Percentiles rank a stretch among this genome's conserved stretches.
Evolutionary conservation across 2,888 invertebrate genomes (phyloP).

Genomic region (Eumacrocentrus americanus): DNA sequence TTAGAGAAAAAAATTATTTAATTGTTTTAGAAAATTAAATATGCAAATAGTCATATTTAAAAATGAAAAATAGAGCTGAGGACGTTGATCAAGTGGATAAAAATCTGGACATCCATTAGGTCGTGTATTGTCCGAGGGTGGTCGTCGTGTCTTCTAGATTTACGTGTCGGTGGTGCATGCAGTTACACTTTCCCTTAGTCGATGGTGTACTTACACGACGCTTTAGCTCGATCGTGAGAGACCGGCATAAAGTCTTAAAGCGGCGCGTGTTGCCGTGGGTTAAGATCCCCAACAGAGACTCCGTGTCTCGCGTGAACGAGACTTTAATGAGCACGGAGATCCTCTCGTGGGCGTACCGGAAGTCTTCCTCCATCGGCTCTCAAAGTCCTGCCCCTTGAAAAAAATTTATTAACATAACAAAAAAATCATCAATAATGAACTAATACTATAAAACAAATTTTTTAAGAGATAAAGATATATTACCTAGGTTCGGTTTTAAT

Average conservation of each 20-base stretch:
- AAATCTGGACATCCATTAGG: constrained; percentile 18
- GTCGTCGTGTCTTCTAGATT: constrained; percentile 17
- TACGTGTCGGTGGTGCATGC: constrained; percentile 6
- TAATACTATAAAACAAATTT: neutral
- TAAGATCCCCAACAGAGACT: constrained; percentile 20
- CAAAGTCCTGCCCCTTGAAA: neutral
- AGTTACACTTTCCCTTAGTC: constrained; percentile 22
- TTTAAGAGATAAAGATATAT: neutral
- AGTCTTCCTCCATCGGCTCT: constrained; percentile 40
- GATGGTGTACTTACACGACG: constrained; percentile 21
- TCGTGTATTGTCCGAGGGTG: constrained; percentile 11
- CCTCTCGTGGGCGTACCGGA: constrained; percentile 49
- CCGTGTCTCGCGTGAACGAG: constrained; percentile 24
- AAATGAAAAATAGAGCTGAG: too few species aligned
- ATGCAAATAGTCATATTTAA: too few species aligned
- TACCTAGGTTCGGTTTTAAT: too few species aligned
- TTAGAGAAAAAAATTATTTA: too few species aligned
- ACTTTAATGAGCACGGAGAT: constrained; percentile 28
- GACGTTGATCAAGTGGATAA: constrained; percentile 12
- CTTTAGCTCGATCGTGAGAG: constrained; percentile 26
- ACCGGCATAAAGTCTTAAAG: constrained; percentile 32
- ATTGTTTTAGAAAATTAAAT: too few species aligned
- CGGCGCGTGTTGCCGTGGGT: constrained; percentile 31
- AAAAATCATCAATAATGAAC: neutral
- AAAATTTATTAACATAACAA: neutral